Evolutionary conservation across 2,888 invertebrate species (phyloP), one percentile per base, ranked within the genome.

Genomic region (Megaustenia siamemsis): DNA sequence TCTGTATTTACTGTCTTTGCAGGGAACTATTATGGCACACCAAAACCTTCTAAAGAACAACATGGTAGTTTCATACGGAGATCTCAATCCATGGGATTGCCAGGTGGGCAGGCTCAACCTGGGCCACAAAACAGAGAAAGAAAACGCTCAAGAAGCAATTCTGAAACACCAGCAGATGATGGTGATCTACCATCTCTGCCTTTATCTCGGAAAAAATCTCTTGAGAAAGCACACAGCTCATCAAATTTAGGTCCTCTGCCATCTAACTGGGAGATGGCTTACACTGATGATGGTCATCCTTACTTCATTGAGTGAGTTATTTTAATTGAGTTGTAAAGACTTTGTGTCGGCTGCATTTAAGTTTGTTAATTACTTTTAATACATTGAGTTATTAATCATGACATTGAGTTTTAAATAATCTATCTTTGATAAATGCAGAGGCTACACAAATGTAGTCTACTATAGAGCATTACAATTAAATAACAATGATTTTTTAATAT

Each of bases 231-330:
- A 2, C 91, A 91, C 60, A 92, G 92, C 85, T 75, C 89, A 15
- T 89, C 88, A n/a, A 90, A 90, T 71, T 95, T 98, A 83, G 98
- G 98, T 32, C 97, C 98, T 0, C 95, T 99, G 89, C 99, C 99
- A 84, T 95, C 96, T 6, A 98, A 98, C 95, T 99, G 99, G 99
- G 99, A 99, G 94, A 97, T 98, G 93, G 98, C 98, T 5, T 98
- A 97, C 93, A 98, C 99, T 21, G 98, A 98, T 89, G 97, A 97
- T 86, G 99, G 99, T 90, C 98, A 99, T 95, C 96, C 97, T 86
- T 99, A 99, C 95, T 99, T 98, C 93, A 99, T 99, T 90, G 98
- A 99, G 93, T 93, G 88, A 90, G 93, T 92, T 45, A 35, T 18
- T n/a, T 40, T 63, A 32, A 32, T 28, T 3, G 32, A 24, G 38